A percentile compares a stretch with the other conserved stretches of the same genome.
phyloP scores from a whole-genome alignment of 2,888 invertebrate genomes.

The Geophilus truncorum region DNA sequence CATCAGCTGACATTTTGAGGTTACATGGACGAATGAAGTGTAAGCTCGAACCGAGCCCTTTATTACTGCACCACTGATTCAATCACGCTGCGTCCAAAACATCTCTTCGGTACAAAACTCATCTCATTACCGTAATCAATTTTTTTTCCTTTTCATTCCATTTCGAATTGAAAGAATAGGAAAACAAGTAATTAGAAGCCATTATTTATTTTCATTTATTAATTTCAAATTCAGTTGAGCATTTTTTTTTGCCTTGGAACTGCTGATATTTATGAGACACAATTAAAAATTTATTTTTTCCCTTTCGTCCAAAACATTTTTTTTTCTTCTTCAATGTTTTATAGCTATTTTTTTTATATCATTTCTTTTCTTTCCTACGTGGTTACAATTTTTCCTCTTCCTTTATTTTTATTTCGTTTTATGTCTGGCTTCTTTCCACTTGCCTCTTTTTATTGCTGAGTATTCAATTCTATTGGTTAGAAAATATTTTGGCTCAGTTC shows the following conservation, averaged over 20 bases:
- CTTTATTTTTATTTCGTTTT: not conserved
- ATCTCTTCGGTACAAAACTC: not conserved
- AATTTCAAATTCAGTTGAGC: too few species aligned
- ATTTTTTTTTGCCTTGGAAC: too few species aligned
- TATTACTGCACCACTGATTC: slow-evolving; percentile 2
- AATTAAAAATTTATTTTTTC: too few species aligned
- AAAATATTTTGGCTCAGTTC: not conserved
- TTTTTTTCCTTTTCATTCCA: not conserved
- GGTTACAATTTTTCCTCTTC: not conserved
- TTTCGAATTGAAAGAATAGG: not conserved
- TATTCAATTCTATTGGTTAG: slow-evolving; percentile 3
- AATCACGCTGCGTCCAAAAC: not conserved
- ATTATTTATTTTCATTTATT: not conserved
- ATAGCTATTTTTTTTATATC: not conserved
- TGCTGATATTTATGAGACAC: too few species aligned
- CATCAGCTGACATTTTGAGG: slow-evolving; percentile 15
- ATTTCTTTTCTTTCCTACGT: not conserved
- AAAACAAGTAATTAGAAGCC: not conserved
- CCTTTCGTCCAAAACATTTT: too few species aligned
- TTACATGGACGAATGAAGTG: slow-evolving; percentile 3
- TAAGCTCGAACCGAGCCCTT: not conserved
- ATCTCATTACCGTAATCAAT: not conserved
- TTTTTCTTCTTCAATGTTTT: not conserved
- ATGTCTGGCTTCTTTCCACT: not conserved
- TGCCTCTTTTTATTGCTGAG: not conserved